Evolutionary conservation across 2,797 vertebrate species (phyloP).

Genomic region (Sarcoramphus papa): DNA sequence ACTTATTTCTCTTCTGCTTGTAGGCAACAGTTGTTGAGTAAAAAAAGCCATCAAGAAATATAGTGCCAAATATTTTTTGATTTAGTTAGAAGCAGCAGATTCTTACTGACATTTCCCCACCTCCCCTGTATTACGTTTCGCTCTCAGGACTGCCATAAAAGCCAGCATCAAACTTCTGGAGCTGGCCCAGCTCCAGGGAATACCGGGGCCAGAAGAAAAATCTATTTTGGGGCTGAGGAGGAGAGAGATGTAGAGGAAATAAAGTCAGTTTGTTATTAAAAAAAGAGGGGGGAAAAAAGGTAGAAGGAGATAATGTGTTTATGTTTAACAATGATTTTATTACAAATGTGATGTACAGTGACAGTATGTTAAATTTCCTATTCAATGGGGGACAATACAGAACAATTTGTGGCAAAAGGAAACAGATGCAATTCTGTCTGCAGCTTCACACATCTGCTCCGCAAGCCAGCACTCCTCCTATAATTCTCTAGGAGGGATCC

Average conservation of each 20-base stretch:
- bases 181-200: not conserved
- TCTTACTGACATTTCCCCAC: not conserved
- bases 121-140: not conserved
- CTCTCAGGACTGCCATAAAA: not conserved
- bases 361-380: slow-evolving; percentile 44
- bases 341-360: not conserved
- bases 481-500: slow-evolving; percentile 64
- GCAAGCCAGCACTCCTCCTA: slow-evolving; percentile 3
- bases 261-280: not conserved
- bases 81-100: not conserved
- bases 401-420: slow-evolving; percentile 38
- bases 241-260: not conserved
- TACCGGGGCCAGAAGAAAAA: not conserved
- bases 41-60: not conserved
- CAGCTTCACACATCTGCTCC: slow-evolving; percentile 56
- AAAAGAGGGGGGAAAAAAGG: not conserved
- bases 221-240: not conserved
- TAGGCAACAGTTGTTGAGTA: not conserved
- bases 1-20: not conserved
- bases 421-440: slow-evolving; percentile 59
- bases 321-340: slow-evolving; percentile 26
- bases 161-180: not conserved
- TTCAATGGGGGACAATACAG: not conserved
- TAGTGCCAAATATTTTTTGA: not conserved
- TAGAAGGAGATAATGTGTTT: not conserved